phyloP scores from a whole-genome alignment of 92 coral and sea anemone species.

The Galaxea fascicularis region DNA sequence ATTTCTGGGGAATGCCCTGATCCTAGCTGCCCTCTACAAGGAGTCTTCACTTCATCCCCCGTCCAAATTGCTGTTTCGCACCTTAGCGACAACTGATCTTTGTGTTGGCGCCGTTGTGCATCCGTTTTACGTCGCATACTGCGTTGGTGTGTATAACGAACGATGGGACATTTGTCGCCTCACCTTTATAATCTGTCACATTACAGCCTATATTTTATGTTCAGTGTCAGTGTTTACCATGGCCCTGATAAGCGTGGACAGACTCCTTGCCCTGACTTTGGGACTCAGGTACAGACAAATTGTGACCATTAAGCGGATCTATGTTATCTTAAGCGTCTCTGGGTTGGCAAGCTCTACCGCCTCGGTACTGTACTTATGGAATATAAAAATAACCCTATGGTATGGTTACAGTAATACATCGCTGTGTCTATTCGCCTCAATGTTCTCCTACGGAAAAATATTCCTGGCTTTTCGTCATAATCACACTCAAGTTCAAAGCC shows the following conservation, averaged over 20 bases:
- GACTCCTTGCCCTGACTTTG: slow-evolving; percentile 7
- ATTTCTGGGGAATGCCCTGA: slow-evolving; percentile 9
- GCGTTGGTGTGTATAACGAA: neutral
- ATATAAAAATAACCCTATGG: too few relatives aligned
- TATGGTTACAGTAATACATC: too few relatives aligned
- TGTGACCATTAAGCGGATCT: slow-evolving; percentile 2
- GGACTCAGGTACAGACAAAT: neutral
- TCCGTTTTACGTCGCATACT: neutral
- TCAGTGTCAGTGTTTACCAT: neutral
- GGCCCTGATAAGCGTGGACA: slow-evolving; percentile 14
- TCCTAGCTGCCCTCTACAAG: slow-evolving; percentile 15
- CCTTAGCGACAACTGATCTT: neutral
- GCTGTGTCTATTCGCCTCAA: too few relatives aligned
- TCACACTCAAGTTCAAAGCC: too few relatives aligned
- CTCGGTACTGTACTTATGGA: too few relatives aligned
- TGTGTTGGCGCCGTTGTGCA: neutral
- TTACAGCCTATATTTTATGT: neutral
- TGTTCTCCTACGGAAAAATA: too few relatives aligned
- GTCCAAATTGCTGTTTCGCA: neutral
- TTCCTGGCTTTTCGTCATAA: too few relatives aligned
- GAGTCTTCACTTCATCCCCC: slow-evolving; percentile 3
- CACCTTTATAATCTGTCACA: too few relatives aligned
- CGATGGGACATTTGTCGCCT: neutral
- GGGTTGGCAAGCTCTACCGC: too few relatives aligned
- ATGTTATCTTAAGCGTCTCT: neutral